Percentiles rank a stretch among this genome's conserved stretches.
phyloP scores from a whole-genome alignment of 2,113 vertebrate genomes.

The Lasiurus borealis region DNA sequence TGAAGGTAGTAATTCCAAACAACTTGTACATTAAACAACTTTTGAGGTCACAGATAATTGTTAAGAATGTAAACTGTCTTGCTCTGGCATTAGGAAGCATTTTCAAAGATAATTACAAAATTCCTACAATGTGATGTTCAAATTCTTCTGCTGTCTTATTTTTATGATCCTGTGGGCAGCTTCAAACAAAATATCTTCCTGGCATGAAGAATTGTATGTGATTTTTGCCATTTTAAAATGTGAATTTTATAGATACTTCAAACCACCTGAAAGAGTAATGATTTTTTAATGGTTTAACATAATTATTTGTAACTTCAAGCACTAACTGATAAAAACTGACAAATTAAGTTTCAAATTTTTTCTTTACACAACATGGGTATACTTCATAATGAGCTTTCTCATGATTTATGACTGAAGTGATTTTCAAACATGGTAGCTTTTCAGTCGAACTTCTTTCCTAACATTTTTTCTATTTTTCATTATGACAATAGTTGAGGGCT shows the following conservation, averaged over 20 bases:
- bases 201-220: constrained; percentile 49
- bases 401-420: constrained; percentile 47
- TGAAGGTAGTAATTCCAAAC: constrained; percentile 53
- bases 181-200: constrained; percentile 70
- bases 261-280: constrained; percentile 74
- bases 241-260: constrained; percentile 75
- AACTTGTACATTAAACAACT: neutral
- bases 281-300: constrained; percentile 70
- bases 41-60: constrained; percentile 47
- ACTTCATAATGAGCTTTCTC: constrained; percentile 26
- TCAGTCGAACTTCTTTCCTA: constrained; percentile 49
- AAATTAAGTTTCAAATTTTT: constrained; percentile 68
- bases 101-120: constrained; percentile 54
- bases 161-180: constrained; percentile 58
- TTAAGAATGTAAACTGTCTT: constrained; percentile 59
- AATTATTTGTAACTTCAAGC: constrained; percentile 68
- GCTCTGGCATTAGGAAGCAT: constrained; percentile 9
- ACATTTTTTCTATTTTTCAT: constrained; percentile 40
- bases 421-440: constrained; percentile 63
- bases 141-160: constrained; percentile 54
- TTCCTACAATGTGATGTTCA: constrained; percentile 24
- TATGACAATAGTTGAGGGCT: neutral
- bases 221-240: constrained; percentile 76
- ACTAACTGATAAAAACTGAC: constrained; percentile 66
- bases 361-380: constrained; percentile 34